Evolutionary conservation across 2,113 vertebrate genomes (phyloP), one percentile per base, ranked within the genome.

Genomic region (Cacatua alba): DNA sequence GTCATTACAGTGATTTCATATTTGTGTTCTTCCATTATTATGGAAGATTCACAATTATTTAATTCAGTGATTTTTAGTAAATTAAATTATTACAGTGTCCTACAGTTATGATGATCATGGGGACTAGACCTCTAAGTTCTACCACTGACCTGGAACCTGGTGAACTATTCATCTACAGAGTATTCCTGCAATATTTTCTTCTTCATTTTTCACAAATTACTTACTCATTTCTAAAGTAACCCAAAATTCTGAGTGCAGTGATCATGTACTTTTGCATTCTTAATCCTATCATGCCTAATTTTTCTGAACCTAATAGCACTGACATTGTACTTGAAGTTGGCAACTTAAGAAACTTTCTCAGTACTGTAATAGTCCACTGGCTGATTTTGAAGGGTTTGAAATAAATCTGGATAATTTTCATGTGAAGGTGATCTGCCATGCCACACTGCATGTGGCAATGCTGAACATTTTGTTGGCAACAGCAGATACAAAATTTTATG

Each of bases 1-100:
- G 89, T 93, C 84, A 89, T 64, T 91, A 82, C 48, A 57, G 18
- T 70, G 76, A 92, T 92, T 88, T 88, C 17, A 17, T 57, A 72
- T 79, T 55, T 86, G 24, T 76, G 19, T 82, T 95, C 26, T 37
- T 84, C 39, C 33, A n/a, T 76, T 71, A 68, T 76, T 85, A 69
- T 29, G 31, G 21, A 86, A 82, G 57, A 76, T 89, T 89, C 24
- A 18, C 13, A 74, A 68, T 89, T 1, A 55, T 78, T 87, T 91
- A 3, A 59, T 80, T 65, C 21, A 46, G 37, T 43, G 26, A 88
- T 51, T 94, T 95, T 78, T 86, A 74, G 23, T 5, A 91, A 91
- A 90, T 86, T 52, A 86, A 83, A 60, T 46, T 79, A 83, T 51
- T 83, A 5, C 6, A 41, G 5, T 49, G 9, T 72, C 17, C 14